phyloP scores from a whole-genome alignment of 2,113 vertebrate genomes.

The Erythrolamprus reginae region DNA sequence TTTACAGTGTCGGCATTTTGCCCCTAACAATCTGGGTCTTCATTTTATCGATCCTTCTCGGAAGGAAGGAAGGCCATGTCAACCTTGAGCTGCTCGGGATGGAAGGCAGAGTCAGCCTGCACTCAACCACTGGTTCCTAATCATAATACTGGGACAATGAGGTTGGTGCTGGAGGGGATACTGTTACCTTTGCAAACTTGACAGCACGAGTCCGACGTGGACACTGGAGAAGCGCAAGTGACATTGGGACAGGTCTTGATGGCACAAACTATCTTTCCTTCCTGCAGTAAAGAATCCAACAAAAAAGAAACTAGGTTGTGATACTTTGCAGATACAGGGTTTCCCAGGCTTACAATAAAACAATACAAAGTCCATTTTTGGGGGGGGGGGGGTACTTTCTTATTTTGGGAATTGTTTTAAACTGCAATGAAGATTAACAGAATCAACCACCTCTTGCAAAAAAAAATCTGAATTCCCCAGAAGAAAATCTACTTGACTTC shows the following conservation, averaged over 20 bases:
- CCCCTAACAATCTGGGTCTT: background rate
- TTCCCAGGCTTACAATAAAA: background rate
- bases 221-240: constrained; percentile 70
- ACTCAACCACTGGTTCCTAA: background rate
- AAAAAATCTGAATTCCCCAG: background rate
- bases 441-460: background rate
- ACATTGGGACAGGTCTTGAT: constrained; percentile 77
- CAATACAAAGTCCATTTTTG: background rate
- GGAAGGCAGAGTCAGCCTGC: background rate
- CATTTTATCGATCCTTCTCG: background rate
- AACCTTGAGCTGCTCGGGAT: background rate
- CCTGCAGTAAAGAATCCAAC: constrained; percentile 57
- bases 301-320: background rate
- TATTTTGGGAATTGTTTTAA: background rate
- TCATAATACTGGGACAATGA: background rate
- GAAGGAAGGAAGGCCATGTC: background rate
- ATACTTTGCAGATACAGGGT: rapidly evolving
- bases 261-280: constrained; percentile 77
- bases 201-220: constrained; percentile 73
- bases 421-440: background rate
- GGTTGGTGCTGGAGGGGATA: background rate
- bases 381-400: too few species aligned
- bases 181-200: constrained; percentile 72
- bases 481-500: background rate
- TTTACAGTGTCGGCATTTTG: background rate